Conservation (phyloP, 2,113 vertebrate genomes). For the Noturus placidus region DNA sequence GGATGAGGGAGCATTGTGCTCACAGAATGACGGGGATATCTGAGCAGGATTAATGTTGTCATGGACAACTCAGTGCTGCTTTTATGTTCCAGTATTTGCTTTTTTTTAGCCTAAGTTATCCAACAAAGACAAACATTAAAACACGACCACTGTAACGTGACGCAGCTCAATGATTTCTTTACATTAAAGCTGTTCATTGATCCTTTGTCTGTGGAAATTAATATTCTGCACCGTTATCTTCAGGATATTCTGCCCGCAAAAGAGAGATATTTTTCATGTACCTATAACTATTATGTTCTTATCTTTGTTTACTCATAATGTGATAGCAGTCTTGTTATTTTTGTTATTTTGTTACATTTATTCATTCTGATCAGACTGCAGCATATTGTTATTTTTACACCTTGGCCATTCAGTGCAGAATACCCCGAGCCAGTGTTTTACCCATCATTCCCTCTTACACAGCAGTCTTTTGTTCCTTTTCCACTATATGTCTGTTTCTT, state of each 20-base stretch:
- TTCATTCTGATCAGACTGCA: background rate
- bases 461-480: conserved; percentile 37
- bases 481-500: conserved; percentile 26
- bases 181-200: background rate
- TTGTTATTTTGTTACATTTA: too few relatives aligned
- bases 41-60: conserved; percentile 61
- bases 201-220: too few relatives aligned
- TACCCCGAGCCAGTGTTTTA: conserved; percentile 59
- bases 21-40: conserved; percentile 52
- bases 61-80: background rate
- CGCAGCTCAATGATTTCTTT: background rate
- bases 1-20: conserved; percentile 57
- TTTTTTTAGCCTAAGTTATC: background rate
- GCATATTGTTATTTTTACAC: conserved; percentile 2
- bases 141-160: background rate
- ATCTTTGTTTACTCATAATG: background rate
- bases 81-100: background rate
- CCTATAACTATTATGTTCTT: background rate
- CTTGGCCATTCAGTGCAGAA: background rate
- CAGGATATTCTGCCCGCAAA: background rate
- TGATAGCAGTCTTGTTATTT: background rate
- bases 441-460: conserved; percentile 53
- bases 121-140: too few relatives aligned
- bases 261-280: background rate
- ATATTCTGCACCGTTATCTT: background rate